phyloP scores from a whole-genome alignment of 2,113 vertebrate genomes.

The Microtus richardsoni region DNA sequence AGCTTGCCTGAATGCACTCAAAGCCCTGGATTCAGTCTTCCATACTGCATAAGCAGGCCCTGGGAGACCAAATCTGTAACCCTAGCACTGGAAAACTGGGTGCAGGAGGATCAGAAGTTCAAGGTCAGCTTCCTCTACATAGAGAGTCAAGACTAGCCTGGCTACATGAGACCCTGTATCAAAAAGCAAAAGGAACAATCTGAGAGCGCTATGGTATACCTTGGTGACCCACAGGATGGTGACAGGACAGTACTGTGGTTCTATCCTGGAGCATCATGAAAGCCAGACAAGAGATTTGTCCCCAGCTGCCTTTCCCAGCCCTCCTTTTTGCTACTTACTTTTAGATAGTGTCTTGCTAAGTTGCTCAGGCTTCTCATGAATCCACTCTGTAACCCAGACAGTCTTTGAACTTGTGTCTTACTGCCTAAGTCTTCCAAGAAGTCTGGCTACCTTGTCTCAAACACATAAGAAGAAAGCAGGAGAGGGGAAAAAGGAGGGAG shows the following conservation, averaged over 20 bases:
- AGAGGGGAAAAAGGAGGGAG: neutral
- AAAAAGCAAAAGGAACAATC: neutral
- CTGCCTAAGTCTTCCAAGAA: neutral
- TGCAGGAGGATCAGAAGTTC: neutral
- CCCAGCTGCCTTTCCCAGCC: neutral
- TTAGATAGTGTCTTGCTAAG: neutral
- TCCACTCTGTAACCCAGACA: neutral
- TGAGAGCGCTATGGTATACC: neutral
- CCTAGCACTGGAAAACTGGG: neutral
- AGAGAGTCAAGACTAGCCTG: neutral
- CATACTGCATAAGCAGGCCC: neutral
- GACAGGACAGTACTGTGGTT: neutral
- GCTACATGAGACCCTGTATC: neutral
- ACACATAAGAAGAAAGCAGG: neutral
- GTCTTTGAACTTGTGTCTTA: neutral
- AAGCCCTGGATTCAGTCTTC: neutral
- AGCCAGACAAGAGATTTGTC: neutral
- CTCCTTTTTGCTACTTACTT: neutral
- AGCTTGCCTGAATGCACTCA: neutral
- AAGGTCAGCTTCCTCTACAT: neutral
- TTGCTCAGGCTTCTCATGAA: neutral
- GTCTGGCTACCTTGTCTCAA: neutral
- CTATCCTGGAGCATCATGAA: neutral
- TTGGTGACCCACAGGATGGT: neutral
- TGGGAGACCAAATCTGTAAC: neutral